Evolutionary conservation across 2,888 invertebrate genomes (phyloP), one percentile per base, ranked within the genome.

Genomic region (Herminia tarsipennalis): DNA sequence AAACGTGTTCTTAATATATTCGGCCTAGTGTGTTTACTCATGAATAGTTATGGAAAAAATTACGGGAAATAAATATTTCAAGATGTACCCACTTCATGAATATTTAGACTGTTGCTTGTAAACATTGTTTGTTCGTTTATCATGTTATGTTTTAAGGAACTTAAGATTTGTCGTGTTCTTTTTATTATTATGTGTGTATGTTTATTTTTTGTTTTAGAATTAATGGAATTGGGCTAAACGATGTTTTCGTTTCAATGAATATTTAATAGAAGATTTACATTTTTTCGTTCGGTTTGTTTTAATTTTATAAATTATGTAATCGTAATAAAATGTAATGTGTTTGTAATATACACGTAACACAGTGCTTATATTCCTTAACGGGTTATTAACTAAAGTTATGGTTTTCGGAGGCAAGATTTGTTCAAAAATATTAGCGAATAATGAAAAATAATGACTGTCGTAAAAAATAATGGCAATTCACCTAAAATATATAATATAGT

Each of bases 41-140:
- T 56, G 61, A 66, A 69, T 64, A 56, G 57, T 61, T 58, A 60
- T 53, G 48, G 45, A 55, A 48, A 57, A 61, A 51, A 45, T 56
- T 63, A 67, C 65, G 70, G 50, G 70, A 66, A 70, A 62, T 63
- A 55, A 56, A 62, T 37, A 38, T 53, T 57, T 58, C 53, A 49
- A 66, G 55, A 59, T 56, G 55, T 42, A 39, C 27, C 44, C 27
- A 16, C 35, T 53, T 56, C 46, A 66, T 66, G 65, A 66, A 66
- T 66, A 66, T 64, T 50, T 53, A 66, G 42, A 8, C 33, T 56
- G 53, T 65, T 62, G 62, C 46, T 50, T 60, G 54, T 63, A 65
- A 65, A 68, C 56, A 62, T n/a, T 42, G 59, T 47, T 37, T 48
- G 51, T 54, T 34, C 41, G 38, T 64, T 43, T 52, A 52, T 43